Base-by-base conservation (phyloP, 1,140 invertebrate genomes). In the Campoletis sonorensis region DNA sequence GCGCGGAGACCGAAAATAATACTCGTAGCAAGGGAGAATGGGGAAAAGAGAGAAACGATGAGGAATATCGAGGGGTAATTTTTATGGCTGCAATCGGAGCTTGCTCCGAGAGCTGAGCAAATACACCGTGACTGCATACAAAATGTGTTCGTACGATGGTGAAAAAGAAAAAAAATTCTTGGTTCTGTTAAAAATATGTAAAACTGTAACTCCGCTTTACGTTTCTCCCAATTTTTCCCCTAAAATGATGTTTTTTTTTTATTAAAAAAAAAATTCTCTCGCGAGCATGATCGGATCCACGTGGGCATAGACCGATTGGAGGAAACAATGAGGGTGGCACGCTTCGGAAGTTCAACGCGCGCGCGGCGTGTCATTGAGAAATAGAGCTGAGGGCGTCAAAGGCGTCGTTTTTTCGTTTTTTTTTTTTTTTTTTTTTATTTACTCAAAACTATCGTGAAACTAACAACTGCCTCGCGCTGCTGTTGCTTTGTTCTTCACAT, bases 131-230 rank as follows among this genome's bases (percentile, higher is more conserved):
- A 70, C 67, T 70, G 26, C 67, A 33, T 70, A 33, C 67, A 70
- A 33, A 70, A 70, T 64, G 15, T 26, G 30, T 45, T 11, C 37
- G 64, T 30, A n/a, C 54, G 45, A 49, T 23, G 45, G 37, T 54
- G 79, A 80, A 83, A 84, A 84, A 82, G 79, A 81, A 68, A 75
- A 54, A 75, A 16, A 37, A 11, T 40, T 16, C 51, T 21, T 21
- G 40, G 73, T 77, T 64, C 58, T 18, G 80, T 86, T 86, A 84
- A 87, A 85, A 85, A 82, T 86, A 85, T 83, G 80, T 70, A 82
- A 84, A 83, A 83, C 33, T 30, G 49, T 77, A 54, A 49, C 49
- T 75, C 49, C 37, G 3, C 72, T 64, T 23, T 10, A 15, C 64
- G 1, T 51, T 70, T 70, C 77, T 64, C 61, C 61, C 61, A 54